Percentiles rank a stretch among this genome's conserved stretches.
These are phyloP conservation scores for Astyanax mexicanus DNA, from an alignment of 2,797 vertebrate genomes.

Conservation along the genomic window DNA sequence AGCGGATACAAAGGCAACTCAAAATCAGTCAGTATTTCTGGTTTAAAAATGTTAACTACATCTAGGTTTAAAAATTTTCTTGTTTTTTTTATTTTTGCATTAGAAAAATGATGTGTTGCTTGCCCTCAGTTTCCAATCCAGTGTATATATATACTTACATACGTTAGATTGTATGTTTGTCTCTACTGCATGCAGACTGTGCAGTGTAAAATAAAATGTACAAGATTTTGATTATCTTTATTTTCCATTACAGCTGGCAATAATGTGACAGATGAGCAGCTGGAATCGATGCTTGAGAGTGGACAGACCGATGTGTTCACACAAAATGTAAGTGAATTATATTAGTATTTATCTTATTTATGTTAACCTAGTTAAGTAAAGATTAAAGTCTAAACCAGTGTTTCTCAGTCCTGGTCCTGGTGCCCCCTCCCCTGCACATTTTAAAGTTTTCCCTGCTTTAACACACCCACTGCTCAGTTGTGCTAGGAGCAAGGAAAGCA, in stretches of 20 bases:
- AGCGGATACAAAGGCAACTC: conserved; percentile 88
- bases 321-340: conserved; percentile 84
- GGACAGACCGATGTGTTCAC: conserved; percentile 92
- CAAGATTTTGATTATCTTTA: background rate
- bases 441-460: too few species aligned
- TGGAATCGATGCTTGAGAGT: conserved; percentile 89
- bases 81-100: too few species aligned
- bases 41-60: too few species aligned
- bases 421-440: too few species aligned
- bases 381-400: background rate
- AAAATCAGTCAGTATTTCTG: conserved; percentile 87
- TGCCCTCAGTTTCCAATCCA: too few species aligned
- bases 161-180: conserved; percentile 4
- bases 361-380: background rate
- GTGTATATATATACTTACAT: too few species aligned
- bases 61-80: too few species aligned
- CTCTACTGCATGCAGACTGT: background rate
- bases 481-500: too few species aligned
- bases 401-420: too few species aligned
- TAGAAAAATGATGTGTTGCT: too few species aligned
- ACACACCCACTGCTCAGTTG: too few species aligned
- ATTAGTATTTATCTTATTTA: background rate
- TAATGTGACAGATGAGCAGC: conserved; percentile 82
- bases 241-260: conserved; percentile 70
- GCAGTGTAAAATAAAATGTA: background rate